phyloP scores from a whole-genome alignment of 30 jellyfish, hydroid and myxozoan species.

The Pelagia noctiluca region DNA sequence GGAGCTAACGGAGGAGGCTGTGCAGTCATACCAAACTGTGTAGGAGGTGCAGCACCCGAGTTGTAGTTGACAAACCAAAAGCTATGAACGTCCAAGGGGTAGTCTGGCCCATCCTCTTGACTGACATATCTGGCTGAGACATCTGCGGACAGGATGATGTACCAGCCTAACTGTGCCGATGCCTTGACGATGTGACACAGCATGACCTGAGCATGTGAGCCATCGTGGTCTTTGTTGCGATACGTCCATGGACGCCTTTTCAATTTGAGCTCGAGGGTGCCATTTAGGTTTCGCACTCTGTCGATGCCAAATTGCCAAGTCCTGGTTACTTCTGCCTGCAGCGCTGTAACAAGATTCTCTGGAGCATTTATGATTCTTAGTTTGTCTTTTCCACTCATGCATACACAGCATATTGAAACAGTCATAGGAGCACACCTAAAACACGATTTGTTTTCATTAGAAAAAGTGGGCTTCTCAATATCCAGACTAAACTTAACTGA shows the following conservation, averaged over 20 bases:
- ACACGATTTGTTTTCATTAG: too few relatives aligned
- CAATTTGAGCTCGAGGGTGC: conserved; percentile 28
- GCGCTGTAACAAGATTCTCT: conserved; percentile 8
- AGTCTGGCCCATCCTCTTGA: conserved; percentile 83
- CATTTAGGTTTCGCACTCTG: conserved; percentile 1
- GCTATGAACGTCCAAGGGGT: conserved; percentile 92
- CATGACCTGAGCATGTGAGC: conserved; percentile 81
- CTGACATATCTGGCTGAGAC: conserved; percentile 79
- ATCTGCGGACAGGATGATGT: conserved; percentile 79
- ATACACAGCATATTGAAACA: conserved; percentile 41
- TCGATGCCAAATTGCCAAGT: conserved; percentile 47
- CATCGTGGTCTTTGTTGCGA: conserved; percentile 69
- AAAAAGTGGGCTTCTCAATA: too few relatives aligned
- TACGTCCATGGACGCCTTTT: conserved; percentile 84
- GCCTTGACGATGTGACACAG: conserved; percentile 27
- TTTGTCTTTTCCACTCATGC: conserved; percentile 46
- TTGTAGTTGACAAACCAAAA: conserved; percentile 75
- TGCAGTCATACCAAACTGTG: conserved; percentile 46
- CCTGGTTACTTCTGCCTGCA: conserved; percentile 31
- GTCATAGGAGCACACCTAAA: conserved; percentile 49
- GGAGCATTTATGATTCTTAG: conserved; percentile 68
- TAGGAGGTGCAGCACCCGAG: conserved; percentile 16
- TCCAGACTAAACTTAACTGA: too few relatives aligned
- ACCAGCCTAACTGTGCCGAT: conserved; percentile 80
- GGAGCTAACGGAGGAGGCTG: not conserved